Base-by-base conservation (phyloP, 92 coral and sea anemone species). In the Siderastrea radians region DNA sequence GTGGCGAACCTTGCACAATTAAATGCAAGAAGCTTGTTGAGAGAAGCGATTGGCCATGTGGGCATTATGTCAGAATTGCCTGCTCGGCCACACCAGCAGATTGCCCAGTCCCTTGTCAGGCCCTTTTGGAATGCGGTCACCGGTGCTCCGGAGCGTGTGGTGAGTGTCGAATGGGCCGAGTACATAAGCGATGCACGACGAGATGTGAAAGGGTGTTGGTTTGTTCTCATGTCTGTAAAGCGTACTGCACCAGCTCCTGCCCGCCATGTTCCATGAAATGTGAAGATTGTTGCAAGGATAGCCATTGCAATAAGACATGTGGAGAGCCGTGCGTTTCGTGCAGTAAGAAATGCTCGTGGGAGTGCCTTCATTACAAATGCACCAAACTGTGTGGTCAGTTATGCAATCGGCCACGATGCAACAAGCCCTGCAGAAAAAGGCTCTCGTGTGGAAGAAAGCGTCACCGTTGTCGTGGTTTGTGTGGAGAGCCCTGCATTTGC, bases 401-500 rank as follows among this genome's bases (percentile, higher is more conserved):
- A 47, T 96, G 99, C 55, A 74, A 89, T 15, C 84, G 99, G 38
- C 93, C 96, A 16, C 87, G 94, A 63, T 96, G 99, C 75, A 61
- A 96, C 77, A 26, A 74, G 14, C 99, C 97, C 1, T 96, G 99
- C 72, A 26, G 74, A 11, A 74, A 80, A 49, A 55, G 47, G 13
- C 59, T 92, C 2, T 62, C 15, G 1, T 94, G 96, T 68, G 47
- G 78, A 51, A 2, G 44, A 6, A 44, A 11, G 84, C 49, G 38
- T 16, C 96, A 94, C 76, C 16, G 49, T 46, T 94, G 96, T 50
- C 92, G 89, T 1, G 94, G 96, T 6, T 78, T 96, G 88, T 96
- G 99, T 66, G 89, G 81, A 50, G 99, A 94, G 84, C 51, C 78
- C 14, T 96, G 99, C 57, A 86, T 96, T 63, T 96, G 99, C 74